A percentile compares a stretch with the other conserved stretches of the same genome.
Evolutionary conservation across 1,140 invertebrate species (phyloP).

Genomic region (Adoxophyes honmai): DNA sequence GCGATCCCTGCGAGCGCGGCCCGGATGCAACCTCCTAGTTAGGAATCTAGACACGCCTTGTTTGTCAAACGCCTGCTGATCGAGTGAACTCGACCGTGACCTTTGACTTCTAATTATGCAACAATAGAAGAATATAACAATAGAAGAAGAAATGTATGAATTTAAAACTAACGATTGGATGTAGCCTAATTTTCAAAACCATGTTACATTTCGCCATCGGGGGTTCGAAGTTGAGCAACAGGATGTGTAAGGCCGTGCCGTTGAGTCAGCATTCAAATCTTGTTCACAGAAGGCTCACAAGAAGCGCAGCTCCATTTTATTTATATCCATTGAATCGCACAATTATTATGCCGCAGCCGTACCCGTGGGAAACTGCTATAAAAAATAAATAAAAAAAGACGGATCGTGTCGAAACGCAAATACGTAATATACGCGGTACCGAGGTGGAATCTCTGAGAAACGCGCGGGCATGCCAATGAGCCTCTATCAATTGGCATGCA

Average conservation of each 20-base stretch:
- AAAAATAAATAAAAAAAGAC: constrained; percentile 44
- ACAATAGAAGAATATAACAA: constrained; percentile 38
- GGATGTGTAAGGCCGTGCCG: background rate
- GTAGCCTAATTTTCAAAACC: no score
- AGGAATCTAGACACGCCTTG: constrained; percentile 68
- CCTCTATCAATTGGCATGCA: constrained; percentile 29
- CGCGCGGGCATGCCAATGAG: constrained; percentile 35
- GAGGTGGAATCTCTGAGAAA: constrained; percentile 63
- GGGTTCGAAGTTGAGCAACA: no score
- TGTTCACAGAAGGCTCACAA: background rate
- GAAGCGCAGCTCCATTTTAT: constrained; percentile 22
- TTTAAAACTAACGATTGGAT: background rate
- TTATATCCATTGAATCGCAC: constrained; percentile 42
- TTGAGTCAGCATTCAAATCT: background rate
- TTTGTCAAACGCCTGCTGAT: constrained; percentile 37
- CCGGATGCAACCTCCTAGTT: constrained; percentile 69
- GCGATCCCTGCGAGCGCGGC: constrained; percentile 56
- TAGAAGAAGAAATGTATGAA: constrained; percentile 24
- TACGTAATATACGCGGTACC: constrained; percentile 49
- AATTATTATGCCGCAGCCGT: constrained; percentile 52
- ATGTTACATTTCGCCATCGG: no score
- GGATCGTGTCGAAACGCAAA: constrained; percentile 39
- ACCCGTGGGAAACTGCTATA: constrained; percentile 59
- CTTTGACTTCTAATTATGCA: constrained; percentile 54
- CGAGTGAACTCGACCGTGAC: constrained; percentile 53